Conservation (phyloP, 2,797 vertebrate genomes). For the Diplodus sargus region DNA sequence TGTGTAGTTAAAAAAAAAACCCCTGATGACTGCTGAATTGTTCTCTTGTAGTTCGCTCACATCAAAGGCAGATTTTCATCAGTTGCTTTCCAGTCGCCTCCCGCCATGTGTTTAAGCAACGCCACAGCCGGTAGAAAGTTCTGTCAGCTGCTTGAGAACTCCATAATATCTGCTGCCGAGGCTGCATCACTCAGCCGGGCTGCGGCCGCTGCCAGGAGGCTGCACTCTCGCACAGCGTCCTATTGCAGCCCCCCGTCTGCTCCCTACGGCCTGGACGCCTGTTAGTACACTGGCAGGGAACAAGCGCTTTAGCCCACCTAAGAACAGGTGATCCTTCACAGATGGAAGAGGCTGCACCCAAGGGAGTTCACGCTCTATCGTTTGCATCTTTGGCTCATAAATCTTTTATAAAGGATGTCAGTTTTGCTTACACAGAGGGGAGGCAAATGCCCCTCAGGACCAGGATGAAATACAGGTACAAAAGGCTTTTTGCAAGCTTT, state of each 20-base stretch:
- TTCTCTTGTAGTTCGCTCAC: constrained; percentile 64
- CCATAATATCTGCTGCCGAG: constrained; percentile 41
- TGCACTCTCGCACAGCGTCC: constrained; percentile 24
- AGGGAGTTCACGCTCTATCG: constrained; percentile 84
- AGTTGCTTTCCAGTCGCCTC: constrained; percentile 56
- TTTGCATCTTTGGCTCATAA: constrained; percentile 89
- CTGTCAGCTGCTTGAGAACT: constrained; percentile 61
- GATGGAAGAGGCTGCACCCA: constrained; percentile 84
- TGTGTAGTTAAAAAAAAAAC: constrained; percentile 52
- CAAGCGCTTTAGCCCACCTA: constrained; percentile 82
- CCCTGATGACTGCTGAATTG: constrained; percentile 67
- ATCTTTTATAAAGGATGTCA: constrained; percentile 90
- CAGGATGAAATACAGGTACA: constrained; percentile 79
- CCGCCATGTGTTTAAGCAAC: constrained; percentile 66
- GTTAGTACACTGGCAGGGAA: constrained; percentile 77
- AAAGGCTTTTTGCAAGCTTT: constrained; percentile 78
- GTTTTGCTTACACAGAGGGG: constrained; percentile 88
- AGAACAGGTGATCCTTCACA: constrained; percentile 86
- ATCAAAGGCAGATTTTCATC: constrained; percentile 76
- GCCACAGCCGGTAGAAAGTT: constrained; percentile 37
- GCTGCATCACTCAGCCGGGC: constrained; percentile 45
- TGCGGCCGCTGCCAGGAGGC: constrained; percentile 44
- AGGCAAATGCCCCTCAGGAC: constrained; percentile 82
- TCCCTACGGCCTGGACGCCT: constrained; percentile 63
- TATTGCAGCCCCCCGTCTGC: constrained; percentile 27